Conservation (phyloP, 2,113 vertebrate genomes). For the Piprites chloris region DNA sequence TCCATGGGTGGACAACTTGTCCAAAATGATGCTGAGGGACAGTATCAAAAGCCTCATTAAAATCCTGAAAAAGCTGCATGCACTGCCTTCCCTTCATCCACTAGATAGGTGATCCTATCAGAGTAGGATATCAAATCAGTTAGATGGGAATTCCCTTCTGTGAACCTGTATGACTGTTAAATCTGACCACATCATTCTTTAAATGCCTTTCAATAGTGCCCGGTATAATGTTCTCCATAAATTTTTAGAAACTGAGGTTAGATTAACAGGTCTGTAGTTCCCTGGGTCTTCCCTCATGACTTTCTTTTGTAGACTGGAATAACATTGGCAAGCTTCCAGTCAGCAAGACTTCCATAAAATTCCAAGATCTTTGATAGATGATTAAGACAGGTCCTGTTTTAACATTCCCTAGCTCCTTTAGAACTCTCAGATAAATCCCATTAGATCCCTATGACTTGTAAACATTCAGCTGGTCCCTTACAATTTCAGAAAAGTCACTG, state of each 20-base stretch:
- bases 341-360: neutral
- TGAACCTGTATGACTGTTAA: neutral
- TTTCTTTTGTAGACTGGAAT: neutral
- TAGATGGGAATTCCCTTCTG: neutral
- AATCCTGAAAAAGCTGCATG: neutral
- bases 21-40: neutral
- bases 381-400: neutral
- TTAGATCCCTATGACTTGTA: neutral
- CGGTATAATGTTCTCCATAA: neutral
- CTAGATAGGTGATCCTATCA: neutral
- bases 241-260: neutral
- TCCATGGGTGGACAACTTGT: neutral
- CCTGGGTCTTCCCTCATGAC: neutral
- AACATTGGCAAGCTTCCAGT: neutral
- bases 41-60: neutral
- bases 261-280: neutral
- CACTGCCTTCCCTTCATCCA: neutral
- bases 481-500: neutral
- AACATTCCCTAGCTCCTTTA: neutral
- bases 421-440: neutral
- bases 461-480: neutral
- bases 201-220: neutral
- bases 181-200: neutral
- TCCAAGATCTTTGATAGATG: neutral
- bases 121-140: neutral